A percentile compares a stretch with the other conserved stretches of the same genome.
phyloP scores from a whole-genome alignment of 2,113 vertebrate species.

The Bothrops jararaca region DNA sequence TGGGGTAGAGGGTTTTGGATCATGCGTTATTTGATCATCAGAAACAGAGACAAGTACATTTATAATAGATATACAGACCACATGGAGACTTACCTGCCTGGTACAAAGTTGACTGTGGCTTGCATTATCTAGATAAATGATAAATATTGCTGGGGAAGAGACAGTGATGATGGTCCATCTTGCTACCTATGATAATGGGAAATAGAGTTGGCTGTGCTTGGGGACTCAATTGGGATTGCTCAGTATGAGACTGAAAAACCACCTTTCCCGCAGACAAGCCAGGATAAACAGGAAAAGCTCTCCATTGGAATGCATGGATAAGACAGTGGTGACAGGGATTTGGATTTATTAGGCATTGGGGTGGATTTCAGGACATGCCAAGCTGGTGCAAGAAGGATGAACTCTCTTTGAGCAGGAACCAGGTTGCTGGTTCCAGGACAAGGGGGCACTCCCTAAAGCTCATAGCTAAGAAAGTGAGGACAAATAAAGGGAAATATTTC shows the following conservation, averaged over 20 bases:
- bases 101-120: not conserved
- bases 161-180: not conserved
- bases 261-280: not conserved
- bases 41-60: not conserved
- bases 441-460: too few relatives aligned
- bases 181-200: not conserved
- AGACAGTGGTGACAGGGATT: too few relatives aligned
- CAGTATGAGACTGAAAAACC: not conserved
- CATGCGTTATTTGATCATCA: not conserved
- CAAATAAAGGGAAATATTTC: too few relatives aligned
- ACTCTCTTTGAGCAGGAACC: too few relatives aligned
- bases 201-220: not conserved
- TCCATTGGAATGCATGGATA: too few relatives aligned
- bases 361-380: too few relatives aligned
- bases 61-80: not conserved
- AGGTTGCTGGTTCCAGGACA: too few relatives aligned
- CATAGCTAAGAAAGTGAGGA: too few relatives aligned
- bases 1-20: not conserved
- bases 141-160: not conserved
- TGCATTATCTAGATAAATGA: not conserved
- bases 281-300: not conserved
- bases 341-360: too few relatives aligned
- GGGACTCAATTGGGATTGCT: not conserved
- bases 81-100: not conserved
- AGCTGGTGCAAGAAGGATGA: too few relatives aligned